Base-by-base conservation (phyloP, 2,113 vertebrate species). In the Oenanthe melanoleuca region DNA sequence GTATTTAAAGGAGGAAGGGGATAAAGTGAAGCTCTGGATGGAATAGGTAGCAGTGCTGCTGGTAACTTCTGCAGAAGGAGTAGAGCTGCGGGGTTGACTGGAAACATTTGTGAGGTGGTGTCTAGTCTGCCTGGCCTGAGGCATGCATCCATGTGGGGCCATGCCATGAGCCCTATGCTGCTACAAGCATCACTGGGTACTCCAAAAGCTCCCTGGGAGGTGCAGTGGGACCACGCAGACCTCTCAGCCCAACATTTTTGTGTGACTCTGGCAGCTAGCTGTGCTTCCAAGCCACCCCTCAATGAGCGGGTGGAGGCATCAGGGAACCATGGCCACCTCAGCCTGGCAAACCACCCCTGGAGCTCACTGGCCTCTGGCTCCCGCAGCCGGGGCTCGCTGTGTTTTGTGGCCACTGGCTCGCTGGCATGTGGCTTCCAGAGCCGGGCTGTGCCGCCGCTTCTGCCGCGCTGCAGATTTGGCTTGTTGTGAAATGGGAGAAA, bases 311-410 rank as follows among this genome's bases (percentile, higher is more conserved):
- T 87, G 55, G 81, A 91, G 45, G 53, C 4, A 0, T 8, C 0
- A 3, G 53, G 66, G 74, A 95, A 85, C 88, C 84, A n/a, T 24
- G 8, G 87, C 89, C 44, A 8, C 73, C 92, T 56, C 92, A 85
- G 93, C 29, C 57, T 95, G 93, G 80, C 2, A 20, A 84, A 11
- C 87, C 81, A 64, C 28, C 78, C 53, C 65, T 12, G 80, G 64
- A 88, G 67, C 80, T 80, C 1, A 1, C 21, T 0, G 1, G 37
- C 18, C 52, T 70, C 52, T 3, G 8, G 33, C 38, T 93, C 49
- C 80, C 1, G 0, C 53, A 33, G 84, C 60, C 4, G 0, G 2
- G 67, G 34, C 52, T 87, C 0, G 0, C 24, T 2, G 17, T 67
- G 44, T 56, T 44, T 40, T 71, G 89, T 89, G 95, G 88, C 95